Conservation (phyloP, 2,113 vertebrate genomes). For the Mystacornis crossleyi region DNA sequence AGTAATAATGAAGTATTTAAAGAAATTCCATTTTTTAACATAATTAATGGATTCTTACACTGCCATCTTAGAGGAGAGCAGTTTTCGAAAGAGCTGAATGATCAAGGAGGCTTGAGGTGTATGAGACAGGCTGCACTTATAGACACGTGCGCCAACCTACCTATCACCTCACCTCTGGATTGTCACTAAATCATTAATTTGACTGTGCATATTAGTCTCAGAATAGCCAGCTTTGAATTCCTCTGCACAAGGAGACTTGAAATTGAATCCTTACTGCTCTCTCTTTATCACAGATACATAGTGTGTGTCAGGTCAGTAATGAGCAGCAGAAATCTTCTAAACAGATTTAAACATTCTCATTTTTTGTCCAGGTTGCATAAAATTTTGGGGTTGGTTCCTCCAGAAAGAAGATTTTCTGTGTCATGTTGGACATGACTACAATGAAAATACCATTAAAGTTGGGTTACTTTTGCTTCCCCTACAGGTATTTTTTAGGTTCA, state of each 20-base stretch:
- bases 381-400: neutral
- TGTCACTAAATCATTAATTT: neutral
- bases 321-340: neutral
- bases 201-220: neutral
- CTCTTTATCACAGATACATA: neutral
- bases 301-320: neutral
- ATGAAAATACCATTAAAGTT: neutral
- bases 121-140: neutral
- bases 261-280: neutral
- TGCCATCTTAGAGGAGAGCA: neutral
- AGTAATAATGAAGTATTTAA: neutral
- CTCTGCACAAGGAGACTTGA: neutral
- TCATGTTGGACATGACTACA: neutral
- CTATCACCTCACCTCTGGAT: neutral
- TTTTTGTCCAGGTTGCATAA: neutral
- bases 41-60: neutral
- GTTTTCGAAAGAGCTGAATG: neutral
- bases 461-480: neutral
- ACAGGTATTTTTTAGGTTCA: neutral
- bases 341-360: neutral
- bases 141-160: fast-evolving
- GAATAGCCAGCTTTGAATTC: neutral
- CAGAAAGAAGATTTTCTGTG: neutral
- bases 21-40: neutral
- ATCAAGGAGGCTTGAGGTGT: neutral